Evolutionary conservation across 2,113 vertebrate genomes (phyloP).

Genomic region (Indicator maculatus): DNA sequence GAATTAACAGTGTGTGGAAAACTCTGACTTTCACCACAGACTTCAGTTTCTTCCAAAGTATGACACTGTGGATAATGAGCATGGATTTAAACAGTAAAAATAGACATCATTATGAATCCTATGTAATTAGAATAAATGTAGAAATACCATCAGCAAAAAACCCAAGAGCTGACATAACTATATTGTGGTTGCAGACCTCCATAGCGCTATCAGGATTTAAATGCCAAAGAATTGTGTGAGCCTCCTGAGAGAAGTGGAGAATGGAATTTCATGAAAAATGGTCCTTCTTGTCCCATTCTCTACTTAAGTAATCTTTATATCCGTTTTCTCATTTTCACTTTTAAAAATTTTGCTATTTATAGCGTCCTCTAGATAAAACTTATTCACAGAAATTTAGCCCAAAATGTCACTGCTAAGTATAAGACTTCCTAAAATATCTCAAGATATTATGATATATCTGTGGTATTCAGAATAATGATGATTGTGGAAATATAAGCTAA

Average conservation of each 20-base stretch:
- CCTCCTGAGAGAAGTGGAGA: not conserved
- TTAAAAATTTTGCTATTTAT: not conserved
- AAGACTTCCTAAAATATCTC: not conserved
- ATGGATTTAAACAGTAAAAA: not conserved
- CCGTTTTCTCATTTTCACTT: not conserved
- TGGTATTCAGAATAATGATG: not conserved
- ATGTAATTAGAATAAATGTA: not conserved
- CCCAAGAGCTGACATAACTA: not conserved
- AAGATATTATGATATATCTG: not conserved
- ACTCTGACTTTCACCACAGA: not conserved
- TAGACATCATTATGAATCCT: not conserved
- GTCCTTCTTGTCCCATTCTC: not conserved
- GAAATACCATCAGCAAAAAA: not conserved
- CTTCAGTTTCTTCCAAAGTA: not conserved
- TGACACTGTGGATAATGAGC: rapidly evolving
- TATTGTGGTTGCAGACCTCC: not conserved
- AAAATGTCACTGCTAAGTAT: not conserved
- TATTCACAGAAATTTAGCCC: not conserved
- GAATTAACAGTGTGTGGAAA: not conserved
- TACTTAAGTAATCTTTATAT: not conserved
- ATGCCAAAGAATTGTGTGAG: not conserved
- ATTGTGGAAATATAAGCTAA: not conserved
- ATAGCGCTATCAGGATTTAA: not conserved
- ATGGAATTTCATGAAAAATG: not conserved
- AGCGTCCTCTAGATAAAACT: not conserved